Conservation (phyloP, 2,888 invertebrate species). For the Penaeus monodon region DNA sequence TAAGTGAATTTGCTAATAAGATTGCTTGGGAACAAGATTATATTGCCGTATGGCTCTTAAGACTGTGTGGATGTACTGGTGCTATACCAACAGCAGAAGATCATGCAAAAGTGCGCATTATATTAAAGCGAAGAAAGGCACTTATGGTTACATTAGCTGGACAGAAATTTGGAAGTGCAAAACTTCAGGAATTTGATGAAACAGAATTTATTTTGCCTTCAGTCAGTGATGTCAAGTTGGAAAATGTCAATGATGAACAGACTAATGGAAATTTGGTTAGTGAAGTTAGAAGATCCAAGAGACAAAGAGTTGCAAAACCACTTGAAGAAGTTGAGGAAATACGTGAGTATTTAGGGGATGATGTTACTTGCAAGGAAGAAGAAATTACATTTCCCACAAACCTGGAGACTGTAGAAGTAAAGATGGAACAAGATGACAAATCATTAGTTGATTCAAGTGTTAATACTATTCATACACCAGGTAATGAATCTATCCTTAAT, state of each 20-base stretch:
- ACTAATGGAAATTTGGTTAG: neutral
- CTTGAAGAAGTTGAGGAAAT: neutral
- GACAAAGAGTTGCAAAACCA: neutral
- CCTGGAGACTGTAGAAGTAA: no score
- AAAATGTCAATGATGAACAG: neutral
- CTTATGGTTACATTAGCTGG: constrained; percentile 54
- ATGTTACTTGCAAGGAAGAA: no score
- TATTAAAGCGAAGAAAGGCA: constrained; percentile 61
- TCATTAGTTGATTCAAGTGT: no score
- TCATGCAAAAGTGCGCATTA: constrained; percentile 49
- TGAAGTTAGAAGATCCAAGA: neutral
- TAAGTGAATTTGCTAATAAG: constrained; percentile 59
- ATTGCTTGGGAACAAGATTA: constrained; percentile 56
- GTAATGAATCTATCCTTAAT: no score
- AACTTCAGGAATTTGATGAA: constrained; percentile 53
- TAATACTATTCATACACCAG: no score
- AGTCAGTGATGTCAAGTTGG: neutral
- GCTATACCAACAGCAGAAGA: constrained; percentile 37
- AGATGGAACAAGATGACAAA: no score
- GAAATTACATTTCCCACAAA: no score
- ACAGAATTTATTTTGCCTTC: constrained; percentile 47
- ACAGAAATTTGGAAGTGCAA: constrained; percentile 25
- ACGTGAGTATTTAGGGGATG: no score
- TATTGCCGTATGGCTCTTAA: constrained; percentile 52
- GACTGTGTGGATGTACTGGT: constrained; percentile 33